Percentiles rank a stretch among this genome's conserved stretches.
These are phyloP conservation scores for Myotis myotis DNA, from an alignment of 2,797 vertebrate genomes.

Conservation along the genomic window DNA sequence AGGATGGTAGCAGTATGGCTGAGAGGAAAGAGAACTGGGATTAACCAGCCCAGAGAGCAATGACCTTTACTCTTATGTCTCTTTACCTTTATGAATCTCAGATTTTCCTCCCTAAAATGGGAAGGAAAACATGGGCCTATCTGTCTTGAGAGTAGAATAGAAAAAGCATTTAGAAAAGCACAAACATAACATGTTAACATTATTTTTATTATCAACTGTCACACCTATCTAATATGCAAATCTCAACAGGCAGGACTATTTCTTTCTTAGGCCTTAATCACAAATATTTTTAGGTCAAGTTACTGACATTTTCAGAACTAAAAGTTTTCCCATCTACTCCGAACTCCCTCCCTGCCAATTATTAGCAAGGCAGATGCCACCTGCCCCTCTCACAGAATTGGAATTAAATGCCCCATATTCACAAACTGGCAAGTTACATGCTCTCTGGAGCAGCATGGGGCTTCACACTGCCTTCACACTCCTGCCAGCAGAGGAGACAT, in stretches of 20 bases:
- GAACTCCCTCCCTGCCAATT: background rate
- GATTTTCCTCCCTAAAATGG: background rate
- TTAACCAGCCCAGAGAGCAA: background rate
- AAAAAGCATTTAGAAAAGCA: constrained; percentile 3
- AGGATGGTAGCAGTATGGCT: background rate
- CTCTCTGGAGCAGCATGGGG: background rate
- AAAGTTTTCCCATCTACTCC: background rate
- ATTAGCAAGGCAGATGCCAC: constrained; percentile 33
- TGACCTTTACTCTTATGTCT: background rate
- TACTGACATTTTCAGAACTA: constrained; percentile 4
- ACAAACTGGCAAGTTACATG: background rate
- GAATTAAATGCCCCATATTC: constrained; percentile 32
- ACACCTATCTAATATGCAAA: background rate
- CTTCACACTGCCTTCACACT: constrained; percentile 70
- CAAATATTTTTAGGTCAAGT: background rate
- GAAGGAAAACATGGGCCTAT: background rate
- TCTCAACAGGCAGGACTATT: background rate
- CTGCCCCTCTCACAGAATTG: background rate
- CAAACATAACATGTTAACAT: background rate
- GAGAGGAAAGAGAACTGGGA: background rate
- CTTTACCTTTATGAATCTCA: background rate
- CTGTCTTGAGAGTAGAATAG: background rate
- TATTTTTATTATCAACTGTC: background rate
- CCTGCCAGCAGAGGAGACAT: constrained; percentile 61
- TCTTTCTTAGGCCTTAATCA: background rate